phyloP scores from a whole-genome alignment of 1,140 invertebrate species.

The Neodiprion pinetum region DNA sequence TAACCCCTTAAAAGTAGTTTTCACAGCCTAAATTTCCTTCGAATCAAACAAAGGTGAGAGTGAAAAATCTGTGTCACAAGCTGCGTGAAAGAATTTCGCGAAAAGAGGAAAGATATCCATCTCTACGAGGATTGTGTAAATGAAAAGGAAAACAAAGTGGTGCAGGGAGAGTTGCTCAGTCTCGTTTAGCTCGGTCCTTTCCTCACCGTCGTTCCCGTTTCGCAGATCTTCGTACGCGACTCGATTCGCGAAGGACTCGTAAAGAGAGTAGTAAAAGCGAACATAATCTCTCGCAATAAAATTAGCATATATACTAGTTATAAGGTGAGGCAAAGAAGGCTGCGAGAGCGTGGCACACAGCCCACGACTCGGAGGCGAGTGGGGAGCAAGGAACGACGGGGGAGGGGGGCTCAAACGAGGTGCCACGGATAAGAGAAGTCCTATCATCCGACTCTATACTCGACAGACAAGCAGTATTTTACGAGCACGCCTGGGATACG shows the following conservation, averaged over 20 bases:
- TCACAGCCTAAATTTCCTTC: too few species aligned
- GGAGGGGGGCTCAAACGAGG: neutral
- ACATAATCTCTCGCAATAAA: slow-evolving; percentile 5
- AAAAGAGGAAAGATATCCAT: too few species aligned
- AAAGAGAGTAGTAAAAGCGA: slow-evolving; percentile 7
- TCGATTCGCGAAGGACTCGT: slow-evolving; percentile 4
- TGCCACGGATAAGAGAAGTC: neutral
- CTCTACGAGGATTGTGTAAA: too few species aligned
- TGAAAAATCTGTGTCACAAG: too few species aligned
- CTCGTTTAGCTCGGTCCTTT: neutral
- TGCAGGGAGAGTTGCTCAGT: neutral
- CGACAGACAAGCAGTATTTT: neutral
- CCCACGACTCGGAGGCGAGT: neutral
- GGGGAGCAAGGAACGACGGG: neutral
- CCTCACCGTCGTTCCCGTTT: neutral
- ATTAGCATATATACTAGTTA: slow-evolving; percentile 8
- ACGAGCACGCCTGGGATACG: neutral
- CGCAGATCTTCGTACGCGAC: neutral
- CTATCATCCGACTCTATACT: neutral
- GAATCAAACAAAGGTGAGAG: too few species aligned
- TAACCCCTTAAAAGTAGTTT: too few species aligned
- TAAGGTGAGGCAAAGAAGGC: slow-evolving; percentile 3
- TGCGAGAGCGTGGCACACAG: slow-evolving; percentile 1
- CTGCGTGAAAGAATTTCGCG: too few species aligned
- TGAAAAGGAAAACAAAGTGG: neutral